Evolutionary conservation across 2,888 invertebrate species (phyloP).

Genomic region (Altica lythri): DNA sequence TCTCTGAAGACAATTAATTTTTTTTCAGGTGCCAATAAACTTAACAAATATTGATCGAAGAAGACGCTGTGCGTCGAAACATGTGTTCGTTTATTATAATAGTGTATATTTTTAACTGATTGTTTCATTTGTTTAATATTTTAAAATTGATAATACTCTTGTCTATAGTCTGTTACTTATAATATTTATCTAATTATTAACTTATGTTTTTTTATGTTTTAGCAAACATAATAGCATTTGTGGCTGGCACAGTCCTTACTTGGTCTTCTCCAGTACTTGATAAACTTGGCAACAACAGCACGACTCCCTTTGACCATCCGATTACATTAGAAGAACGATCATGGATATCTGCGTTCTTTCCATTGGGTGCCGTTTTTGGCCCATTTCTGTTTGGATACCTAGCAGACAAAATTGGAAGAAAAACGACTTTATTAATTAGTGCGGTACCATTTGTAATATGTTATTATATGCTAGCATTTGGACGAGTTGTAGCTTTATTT

Average conservation of each 20-base stretch:
- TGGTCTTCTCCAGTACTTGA: slow-evolving; percentile 52
- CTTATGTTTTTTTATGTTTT: slow-evolving; percentile 11
- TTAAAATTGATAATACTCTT: too few species aligned
- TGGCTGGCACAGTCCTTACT: slow-evolving; percentile 44
- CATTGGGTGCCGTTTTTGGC: slow-evolving; percentile 58
- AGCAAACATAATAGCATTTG: slow-evolving; percentile 29
- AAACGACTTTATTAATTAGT: slow-evolving; percentile 64
- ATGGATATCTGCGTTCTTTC: slow-evolving; percentile 60
- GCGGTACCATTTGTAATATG: slow-evolving; percentile 71
- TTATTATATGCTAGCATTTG: slow-evolving; percentile 69
- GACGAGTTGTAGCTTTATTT: slow-evolving; percentile 58
- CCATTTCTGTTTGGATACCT: slow-evolving; percentile 71
- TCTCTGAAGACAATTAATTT: too few species aligned
- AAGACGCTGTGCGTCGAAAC: too few species aligned
- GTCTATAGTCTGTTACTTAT: too few species aligned
- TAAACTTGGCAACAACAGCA: slow-evolving; percentile 39
- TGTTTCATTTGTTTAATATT: too few species aligned
- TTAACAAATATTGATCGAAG: too few species aligned
- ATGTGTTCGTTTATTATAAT: too few species aligned
- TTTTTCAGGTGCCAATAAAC: too few species aligned
- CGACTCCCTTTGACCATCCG: slow-evolving; percentile 49
- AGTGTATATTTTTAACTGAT: too few species aligned
- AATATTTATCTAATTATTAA: too few species aligned
- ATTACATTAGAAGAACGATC: slow-evolving; percentile 53
- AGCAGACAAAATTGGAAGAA: slow-evolving; percentile 69